Evolutionary conservation across 1,140 invertebrate genomes (phyloP).

Genomic region (Magallana gigas): DNA sequence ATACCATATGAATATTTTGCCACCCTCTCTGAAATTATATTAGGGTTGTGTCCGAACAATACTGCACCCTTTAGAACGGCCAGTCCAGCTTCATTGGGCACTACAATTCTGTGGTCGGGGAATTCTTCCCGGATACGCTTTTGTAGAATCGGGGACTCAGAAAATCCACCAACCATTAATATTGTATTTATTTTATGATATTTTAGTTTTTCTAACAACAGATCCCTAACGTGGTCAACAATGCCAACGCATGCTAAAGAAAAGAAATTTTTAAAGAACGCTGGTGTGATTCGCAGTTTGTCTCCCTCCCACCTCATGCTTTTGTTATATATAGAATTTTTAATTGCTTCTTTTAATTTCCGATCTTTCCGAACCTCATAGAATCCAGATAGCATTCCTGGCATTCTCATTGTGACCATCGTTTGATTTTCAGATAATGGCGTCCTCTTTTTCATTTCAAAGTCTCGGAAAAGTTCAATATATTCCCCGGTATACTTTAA

Average conservation of each 20-base stretch:
- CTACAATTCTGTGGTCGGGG: slow-evolving; percentile 43
- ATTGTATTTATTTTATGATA: slow-evolving; percentile 35
- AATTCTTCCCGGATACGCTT: slow-evolving; percentile 42
- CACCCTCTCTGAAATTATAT: slow-evolving; percentile 38
- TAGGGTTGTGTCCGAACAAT: slow-evolving; percentile 56
- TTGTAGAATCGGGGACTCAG: slow-evolving; percentile 55
- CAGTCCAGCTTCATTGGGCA: slow-evolving; percentile 57
- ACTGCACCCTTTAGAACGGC: slow-evolving; percentile 60
- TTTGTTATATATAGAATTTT: slow-evolving; percentile 27
- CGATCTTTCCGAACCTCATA: not conserved
- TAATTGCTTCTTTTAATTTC: not conserved
- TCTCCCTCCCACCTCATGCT: slow-evolving; percentile 42
- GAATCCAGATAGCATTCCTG: slow-evolving; percentile 28
- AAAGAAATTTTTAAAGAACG: slow-evolving; percentile 39
- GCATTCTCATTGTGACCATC: slow-evolving; percentile 50
- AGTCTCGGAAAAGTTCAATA: slow-evolving; percentile 51
- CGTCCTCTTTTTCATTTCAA: slow-evolving; percentile 58
- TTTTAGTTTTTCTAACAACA: slow-evolving; percentile 41
- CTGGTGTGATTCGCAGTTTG: slow-evolving; percentile 48
- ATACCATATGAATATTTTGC: slow-evolving; percentile 55
- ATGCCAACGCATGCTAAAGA: slow-evolving; percentile 21
- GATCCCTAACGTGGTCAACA: slow-evolving; percentile 28
- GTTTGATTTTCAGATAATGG: slow-evolving; percentile 37
- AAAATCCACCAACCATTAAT: slow-evolving; percentile 61
- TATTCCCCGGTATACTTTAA: slow-evolving; percentile 51